Conservation (phyloP, 64 coral and sea anemone genomes). For the Dendronephthya gigantea region DNA sequence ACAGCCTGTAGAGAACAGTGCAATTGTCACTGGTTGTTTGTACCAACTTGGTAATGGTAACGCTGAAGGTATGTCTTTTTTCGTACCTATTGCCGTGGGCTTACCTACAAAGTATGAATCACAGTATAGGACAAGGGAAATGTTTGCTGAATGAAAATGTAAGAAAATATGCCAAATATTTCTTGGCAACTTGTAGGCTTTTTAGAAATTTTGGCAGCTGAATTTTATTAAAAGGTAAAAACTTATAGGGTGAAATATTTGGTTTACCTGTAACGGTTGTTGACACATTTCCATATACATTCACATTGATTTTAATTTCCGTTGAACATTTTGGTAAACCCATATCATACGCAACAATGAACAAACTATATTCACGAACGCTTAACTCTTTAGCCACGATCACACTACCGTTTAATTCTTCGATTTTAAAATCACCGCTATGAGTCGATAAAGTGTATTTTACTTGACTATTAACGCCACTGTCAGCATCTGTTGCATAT, state of each 20-base stretch:
- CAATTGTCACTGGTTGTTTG: not conserved
- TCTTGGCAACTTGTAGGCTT: too few relatives aligned
- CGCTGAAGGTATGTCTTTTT: not conserved
- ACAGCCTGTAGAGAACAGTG: not conserved
- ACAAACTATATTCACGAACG: constrained; percentile 1
- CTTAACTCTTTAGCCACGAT: not conserved
- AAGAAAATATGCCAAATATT: too few relatives aligned
- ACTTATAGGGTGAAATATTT: not conserved
- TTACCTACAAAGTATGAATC: not conserved
- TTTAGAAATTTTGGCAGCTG: too few relatives aligned
- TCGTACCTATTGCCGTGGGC: not conserved
- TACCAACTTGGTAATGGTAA: constrained; percentile 26
- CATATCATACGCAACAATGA: constrained; percentile 34
- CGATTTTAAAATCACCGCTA: constrained; percentile 26
- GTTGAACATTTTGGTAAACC: constrained; percentile 45
- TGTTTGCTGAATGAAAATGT: too few relatives aligned
- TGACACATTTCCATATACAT: not conserved
- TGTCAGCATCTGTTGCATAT: constrained; percentile 44
- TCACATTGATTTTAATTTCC: constrained; percentile 20
- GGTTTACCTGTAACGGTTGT: not conserved
- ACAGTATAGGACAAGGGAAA: not conserved
- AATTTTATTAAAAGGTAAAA: not conserved
- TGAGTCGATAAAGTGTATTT: not conserved
- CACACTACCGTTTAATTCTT: not conserved
- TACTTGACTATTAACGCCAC: constrained; percentile 41